Evolutionary conservation across 2,113 vertebrate species (phyloP).

Genomic region (Euleptes europaea): DNA sequence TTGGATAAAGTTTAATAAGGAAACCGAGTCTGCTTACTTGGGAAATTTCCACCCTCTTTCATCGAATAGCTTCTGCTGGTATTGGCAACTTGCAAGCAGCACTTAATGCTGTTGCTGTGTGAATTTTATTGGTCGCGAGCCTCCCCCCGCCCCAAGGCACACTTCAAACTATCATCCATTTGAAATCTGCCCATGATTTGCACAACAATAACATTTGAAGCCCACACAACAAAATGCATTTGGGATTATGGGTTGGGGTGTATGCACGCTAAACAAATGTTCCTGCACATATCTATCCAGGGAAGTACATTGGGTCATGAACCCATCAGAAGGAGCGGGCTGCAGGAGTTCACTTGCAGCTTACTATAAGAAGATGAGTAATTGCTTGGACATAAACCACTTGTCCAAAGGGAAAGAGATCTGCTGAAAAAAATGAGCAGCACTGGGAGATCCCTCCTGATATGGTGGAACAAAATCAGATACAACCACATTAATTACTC

Average conservation of each 20-base stretch:
- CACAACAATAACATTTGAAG: neutral
- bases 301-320: neutral
- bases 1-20: neutral
- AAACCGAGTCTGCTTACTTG: neutral
- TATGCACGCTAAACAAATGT: constrained; percentile 17
- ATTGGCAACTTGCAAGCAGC: neutral
- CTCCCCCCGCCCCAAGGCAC: neutral
- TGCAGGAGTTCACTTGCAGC: neutral
- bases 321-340: neutral
- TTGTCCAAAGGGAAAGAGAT: constrained; percentile 8
- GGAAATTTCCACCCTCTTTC: constrained; percentile 12
- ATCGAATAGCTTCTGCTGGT: neutral
- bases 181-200: neutral
- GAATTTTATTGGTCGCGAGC: neutral
- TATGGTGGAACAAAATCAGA: neutral
- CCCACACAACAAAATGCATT: neutral
- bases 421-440: neutral
- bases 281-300: neutral
- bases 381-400: neutral
- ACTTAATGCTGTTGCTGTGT: neutral
- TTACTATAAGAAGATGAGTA: neutral
- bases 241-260: rapidly evolving
- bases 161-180: neutral
- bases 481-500: constrained; percentile 13
- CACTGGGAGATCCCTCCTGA: neutral